phyloP scores from a whole-genome alignment of 2,797 vertebrate species.

The Phoebastria nigripes region DNA sequence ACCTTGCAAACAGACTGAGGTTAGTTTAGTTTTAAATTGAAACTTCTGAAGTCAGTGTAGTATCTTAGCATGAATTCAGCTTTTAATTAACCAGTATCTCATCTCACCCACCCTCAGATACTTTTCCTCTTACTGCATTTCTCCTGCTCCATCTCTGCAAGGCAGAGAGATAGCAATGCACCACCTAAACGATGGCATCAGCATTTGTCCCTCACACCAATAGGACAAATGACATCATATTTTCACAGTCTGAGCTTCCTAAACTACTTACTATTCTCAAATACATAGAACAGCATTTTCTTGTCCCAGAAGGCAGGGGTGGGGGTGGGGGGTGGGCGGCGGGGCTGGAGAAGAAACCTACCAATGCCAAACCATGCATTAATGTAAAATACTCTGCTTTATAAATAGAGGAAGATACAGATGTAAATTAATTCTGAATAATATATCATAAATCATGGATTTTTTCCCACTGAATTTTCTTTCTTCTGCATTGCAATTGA shows the following conservation, averaged over 20 bases:
- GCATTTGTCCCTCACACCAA: not conserved
- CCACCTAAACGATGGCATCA: not conserved
- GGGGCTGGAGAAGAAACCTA: no score
- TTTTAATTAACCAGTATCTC: not conserved
- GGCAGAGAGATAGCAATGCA: not conserved
- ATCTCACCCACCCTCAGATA: not conserved
- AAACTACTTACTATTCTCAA: not conserved
- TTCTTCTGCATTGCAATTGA: not conserved
- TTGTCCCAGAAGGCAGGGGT: not conserved
- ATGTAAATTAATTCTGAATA: not conserved
- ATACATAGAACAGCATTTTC: not conserved
- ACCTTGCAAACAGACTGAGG: not conserved
- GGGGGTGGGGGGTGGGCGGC: no score
- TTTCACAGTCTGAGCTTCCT: not conserved
- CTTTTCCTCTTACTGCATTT: not conserved
- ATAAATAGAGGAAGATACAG: not conserved
- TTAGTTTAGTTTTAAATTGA: not conserved
- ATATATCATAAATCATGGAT: not conserved
- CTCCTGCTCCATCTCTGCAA: not conserved
- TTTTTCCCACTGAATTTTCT: not conserved
- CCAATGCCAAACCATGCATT: not conserved
- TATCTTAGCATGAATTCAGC: not conserved
- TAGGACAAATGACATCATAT: accelerated
- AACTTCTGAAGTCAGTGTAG: not conserved
- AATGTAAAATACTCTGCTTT: not conserved